A percentile compares a stretch with the other conserved stretches of the same genome.
Evolutionary conservation across 2,797 vertebrate genomes (phyloP).

Genomic region (Gastrophryne carolinensis): DNA sequence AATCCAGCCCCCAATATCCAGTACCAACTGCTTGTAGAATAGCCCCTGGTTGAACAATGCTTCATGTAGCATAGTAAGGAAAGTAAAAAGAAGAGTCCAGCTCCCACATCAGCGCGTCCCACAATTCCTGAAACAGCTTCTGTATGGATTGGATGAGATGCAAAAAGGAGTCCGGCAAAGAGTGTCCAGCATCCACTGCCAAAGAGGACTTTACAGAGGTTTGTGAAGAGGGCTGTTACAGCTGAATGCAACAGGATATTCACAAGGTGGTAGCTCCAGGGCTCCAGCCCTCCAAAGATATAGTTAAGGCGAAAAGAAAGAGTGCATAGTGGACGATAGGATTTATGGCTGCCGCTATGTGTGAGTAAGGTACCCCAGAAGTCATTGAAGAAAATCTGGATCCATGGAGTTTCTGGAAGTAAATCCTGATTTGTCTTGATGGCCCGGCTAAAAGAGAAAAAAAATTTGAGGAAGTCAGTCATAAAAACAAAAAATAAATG

Average conservation of each 20-base stretch:
- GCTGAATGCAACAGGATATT: conserved; percentile 86
- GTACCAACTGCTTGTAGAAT: conserved; percentile 71
- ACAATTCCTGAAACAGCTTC: conserved; percentile 94
- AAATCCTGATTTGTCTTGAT: conserved; percentile 99
- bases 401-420: conserved; percentile 94
- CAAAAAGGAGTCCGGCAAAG: conserved; percentile 90
- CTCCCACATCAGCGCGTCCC: conserved; percentile 91
- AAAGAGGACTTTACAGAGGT: conserved; percentile 85
- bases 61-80: conserved; percentile 88
- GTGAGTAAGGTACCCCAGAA: conserved; percentile 98
- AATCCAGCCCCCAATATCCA: conserved; percentile 85
- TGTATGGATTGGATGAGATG: conserved; percentile 92
- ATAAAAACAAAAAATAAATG: background rate
- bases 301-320: conserved; percentile 96
- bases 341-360: conserved; percentile 98
- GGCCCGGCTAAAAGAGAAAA: conserved; percentile 84
- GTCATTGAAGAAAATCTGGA: conserved; percentile 95
- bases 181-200: conserved; percentile 89
- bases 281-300: conserved; percentile 86
- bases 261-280: conserved; percentile 94
- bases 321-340: conserved; percentile 94
- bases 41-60: conserved; percentile 80
- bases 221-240: conserved; percentile 88
- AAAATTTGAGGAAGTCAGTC: no score
- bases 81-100: conserved; percentile 91